Evolutionary conservation across 2,113 vertebrate species (phyloP), one percentile per base, ranked within the genome.

Genomic region (Diadophis punctatus): DNA sequence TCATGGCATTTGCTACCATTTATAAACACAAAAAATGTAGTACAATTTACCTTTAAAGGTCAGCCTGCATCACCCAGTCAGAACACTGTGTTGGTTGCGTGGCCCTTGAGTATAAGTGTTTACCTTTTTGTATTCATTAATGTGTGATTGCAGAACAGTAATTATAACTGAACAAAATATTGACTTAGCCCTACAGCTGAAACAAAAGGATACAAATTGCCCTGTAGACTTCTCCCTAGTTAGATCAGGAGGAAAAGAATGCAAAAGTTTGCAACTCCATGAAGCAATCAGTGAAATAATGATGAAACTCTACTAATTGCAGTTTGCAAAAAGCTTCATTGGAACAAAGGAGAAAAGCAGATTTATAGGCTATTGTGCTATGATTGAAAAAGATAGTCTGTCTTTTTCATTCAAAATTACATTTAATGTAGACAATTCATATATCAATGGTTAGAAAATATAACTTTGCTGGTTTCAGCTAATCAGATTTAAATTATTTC

Each of bases 401-500:
- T 90, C 52, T 23, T 14, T 74, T 90, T 52, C 48, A 27, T 53
- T 52, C 30, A 49, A 20, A 63, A 49, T 48, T 89, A 63, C 27
- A 89, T 49, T 60, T 48, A 16, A 14, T 60, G 23, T 27, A 39
- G 88, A 89, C 18, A 60, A 60, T 90, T 51, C n/a, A n/a, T 46
- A 30, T 9, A 9, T 51, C 49, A n/a, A n/a, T 68, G 60, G 11
- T 30, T 63, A 63, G 25, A 63, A 63, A 0, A 0, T 51, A 23
- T 43, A 80, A 48, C 93, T 95, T 93, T 91, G 86, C 27, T 49
- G 16, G 8, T 22, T 30, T 68, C 14, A 30, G 27, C 20, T 39
- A 30, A 25, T 53, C 90, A 39, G 48, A 91, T 93, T 92, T 93
- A 92, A 95, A 95, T 91, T 91, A 86, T 95, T 55, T 80, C 84